Evolutionary conservation across 2,888 invertebrate species (phyloP), one percentile per base, ranked within the genome.

Genomic region (Chloromyia formosa): DNA sequence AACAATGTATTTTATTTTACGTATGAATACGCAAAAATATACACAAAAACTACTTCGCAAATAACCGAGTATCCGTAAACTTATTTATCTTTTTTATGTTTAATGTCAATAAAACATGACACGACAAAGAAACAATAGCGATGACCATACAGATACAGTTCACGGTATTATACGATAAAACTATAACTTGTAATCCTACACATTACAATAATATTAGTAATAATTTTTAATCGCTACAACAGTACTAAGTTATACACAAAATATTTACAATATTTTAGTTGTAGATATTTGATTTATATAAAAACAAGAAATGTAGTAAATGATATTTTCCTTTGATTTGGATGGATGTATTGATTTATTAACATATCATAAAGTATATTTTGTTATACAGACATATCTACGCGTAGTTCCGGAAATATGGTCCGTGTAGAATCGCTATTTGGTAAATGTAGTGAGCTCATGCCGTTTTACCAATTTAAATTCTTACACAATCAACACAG

Each of bases 1-100:
- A 66, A 66, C 66, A 66, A 16, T 45, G 40, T 64, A 42, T 64
- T 42, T 64, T n/a, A n/a, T 35, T 35, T 66, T 49, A 66, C 49
- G 66, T 40, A 49, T 49, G 18, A n/a, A 27, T 62, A 53, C 18
- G 27, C 10, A 45, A 16, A 54, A 68, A 69, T 56, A 69, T 56
- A 69, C 69, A 69, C 35, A 56, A 56, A 66, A 69, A 69, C 20
- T n/a, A 12, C 35, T 20, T 16, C 56, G 4, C 56, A 56, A 56
- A 56, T 56, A 18, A 10, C 14, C 14, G 56, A 16, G 14, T 56
- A 10, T 56, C 16, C 49, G 16, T 56, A 56, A 16, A 20, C 56
- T 56, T 7, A 18, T 56, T 16, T 53, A 20, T 10, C 16, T 56
- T 18, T 56, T 20, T 56, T 56, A 56, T 20, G 22, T 18, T 16